Conservation (phyloP, 2,797 vertebrate genomes). For the Vipera latastei region DNA sequence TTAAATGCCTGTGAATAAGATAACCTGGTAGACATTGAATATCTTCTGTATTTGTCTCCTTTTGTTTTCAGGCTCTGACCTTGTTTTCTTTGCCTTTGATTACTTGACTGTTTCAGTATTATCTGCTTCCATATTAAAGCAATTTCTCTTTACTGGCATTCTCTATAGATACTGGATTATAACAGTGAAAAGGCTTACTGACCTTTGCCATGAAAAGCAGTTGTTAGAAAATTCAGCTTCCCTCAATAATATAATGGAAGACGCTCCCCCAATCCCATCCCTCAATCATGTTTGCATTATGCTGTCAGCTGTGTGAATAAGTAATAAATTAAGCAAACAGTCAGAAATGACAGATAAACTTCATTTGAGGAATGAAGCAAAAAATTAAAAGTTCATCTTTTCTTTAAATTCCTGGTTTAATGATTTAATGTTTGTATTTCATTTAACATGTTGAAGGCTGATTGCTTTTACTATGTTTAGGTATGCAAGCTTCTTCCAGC, state of each 20-base stretch:
- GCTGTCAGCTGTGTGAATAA: background rate
- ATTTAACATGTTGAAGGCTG: background rate
- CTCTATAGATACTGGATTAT: background rate
- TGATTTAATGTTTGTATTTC: background rate
- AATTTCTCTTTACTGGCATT: background rate
- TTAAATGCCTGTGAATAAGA: background rate
- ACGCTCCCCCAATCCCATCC: background rate
- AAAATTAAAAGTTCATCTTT: background rate
- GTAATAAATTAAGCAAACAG: background rate
- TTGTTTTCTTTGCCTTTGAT: background rate
- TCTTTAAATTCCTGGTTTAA: background rate
- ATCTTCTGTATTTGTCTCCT: background rate
- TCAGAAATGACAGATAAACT: background rate
- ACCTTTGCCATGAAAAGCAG: background rate
- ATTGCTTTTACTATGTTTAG: slow-evolving; percentile 56
- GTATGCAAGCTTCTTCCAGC: slow-evolving; percentile 85
- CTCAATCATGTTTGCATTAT: background rate
- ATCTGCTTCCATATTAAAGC: background rate
- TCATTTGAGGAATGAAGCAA: background rate
- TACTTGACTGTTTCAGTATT: background rate
- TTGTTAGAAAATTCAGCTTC: background rate
- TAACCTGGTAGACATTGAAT: background rate
- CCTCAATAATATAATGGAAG: background rate
- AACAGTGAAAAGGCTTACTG: background rate
- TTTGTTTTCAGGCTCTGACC: background rate